A percentile compares a stretch with the other conserved stretches of the same genome.
Evolutionary conservation across 2,113 vertebrate genomes (phyloP).

Genomic region (Pterocles orientalis): DNA sequence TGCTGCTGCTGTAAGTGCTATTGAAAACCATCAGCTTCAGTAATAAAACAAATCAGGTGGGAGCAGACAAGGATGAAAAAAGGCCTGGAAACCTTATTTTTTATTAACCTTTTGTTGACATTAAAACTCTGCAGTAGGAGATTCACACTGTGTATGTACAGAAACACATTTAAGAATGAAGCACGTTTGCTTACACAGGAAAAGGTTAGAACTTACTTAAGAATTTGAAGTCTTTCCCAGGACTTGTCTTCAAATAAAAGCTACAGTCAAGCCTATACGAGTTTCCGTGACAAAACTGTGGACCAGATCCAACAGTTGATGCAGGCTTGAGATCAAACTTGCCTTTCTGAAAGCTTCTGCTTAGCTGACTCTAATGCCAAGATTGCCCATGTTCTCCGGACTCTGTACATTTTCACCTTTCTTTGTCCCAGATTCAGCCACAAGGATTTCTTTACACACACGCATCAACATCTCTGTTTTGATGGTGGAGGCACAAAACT

Average conservation of each 20-base stretch:
- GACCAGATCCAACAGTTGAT: not conserved
- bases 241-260: constrained; percentile 45
- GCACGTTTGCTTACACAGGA: constrained; percentile 2
- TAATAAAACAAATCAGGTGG: constrained; percentile 40
- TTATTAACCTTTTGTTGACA: constrained; percentile 66
- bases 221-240: not conserved
- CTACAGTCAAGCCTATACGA: not conserved
- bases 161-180: constrained; percentile 19
- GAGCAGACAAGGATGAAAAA: not conserved
- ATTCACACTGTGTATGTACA: not conserved
- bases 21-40: constrained; percentile 25
- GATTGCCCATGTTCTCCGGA: not conserved
- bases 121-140: constrained; percentile 38
- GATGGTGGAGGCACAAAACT: not conserved
- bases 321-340: not conserved
- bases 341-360: not conserved
- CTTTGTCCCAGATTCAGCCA: not conserved
- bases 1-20: not conserved
- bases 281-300: not conserved
- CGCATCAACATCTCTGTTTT: not conserved
- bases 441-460: not conserved
- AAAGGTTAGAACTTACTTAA: constrained; percentile 46
- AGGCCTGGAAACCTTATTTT: not conserved
- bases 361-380: not conserved
- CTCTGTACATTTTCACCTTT: not conserved